phyloP scores from a whole-genome alignment of 2,797 vertebrate species.

The Limosa lapponica region DNA sequence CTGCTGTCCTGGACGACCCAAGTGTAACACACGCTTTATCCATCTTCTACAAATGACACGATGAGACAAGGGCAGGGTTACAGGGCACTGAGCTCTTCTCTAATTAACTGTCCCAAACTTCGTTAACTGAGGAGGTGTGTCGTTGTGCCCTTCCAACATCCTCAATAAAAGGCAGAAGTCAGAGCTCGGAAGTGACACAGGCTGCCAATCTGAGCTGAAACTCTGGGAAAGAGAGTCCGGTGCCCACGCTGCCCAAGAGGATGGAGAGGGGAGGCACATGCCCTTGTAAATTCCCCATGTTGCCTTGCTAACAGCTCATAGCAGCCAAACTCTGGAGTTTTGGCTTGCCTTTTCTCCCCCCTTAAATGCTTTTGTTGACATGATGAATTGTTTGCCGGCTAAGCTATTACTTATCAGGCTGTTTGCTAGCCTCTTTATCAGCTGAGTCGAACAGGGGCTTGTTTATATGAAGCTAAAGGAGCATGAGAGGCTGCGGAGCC shows the following conservation, averaged over 20 bases:
- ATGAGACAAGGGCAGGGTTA: background rate
- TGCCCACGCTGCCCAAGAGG: accelerated
- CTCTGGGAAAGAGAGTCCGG: background rate
- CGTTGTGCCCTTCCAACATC: background rate
- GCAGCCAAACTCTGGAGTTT: background rate
- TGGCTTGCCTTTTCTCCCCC: background rate
- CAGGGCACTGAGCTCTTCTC: background rate
- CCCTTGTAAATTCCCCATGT: background rate
- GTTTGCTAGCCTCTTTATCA: slow-evolving; percentile 9
- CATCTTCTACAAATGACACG: background rate
- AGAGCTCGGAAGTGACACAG: background rate
- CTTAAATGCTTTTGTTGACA: background rate
- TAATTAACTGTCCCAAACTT: background rate
- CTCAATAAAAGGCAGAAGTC: background rate
- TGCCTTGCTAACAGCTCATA: background rate
- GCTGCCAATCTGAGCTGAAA: background rate
- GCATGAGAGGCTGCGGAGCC: background rate
- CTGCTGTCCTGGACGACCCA: background rate
- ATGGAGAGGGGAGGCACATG: background rate
- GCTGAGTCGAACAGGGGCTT: background rate
- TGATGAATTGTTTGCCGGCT: slow-evolving; percentile 23
- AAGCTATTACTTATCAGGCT: slow-evolving; percentile 21
- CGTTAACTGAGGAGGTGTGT: background rate
- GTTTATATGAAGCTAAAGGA: background rate
- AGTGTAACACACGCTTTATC: background rate